These are phyloP conservation scores for Ormia ochracea DNA, from an alignment of 2,888 invertebrate species.

Conservation along the genomic window DNA sequence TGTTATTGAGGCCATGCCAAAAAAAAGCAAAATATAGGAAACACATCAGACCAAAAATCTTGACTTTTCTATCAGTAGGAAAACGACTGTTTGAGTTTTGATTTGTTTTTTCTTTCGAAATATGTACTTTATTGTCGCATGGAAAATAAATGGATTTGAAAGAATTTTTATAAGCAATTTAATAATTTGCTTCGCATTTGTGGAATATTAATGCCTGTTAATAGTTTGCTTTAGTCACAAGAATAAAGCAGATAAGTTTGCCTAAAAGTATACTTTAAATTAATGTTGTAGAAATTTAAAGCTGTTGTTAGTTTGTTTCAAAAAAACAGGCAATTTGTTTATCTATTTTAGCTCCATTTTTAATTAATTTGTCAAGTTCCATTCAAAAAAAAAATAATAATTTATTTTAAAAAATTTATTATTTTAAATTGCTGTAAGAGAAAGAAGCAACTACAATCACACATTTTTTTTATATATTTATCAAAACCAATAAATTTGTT, in stretches of 20 bases:
- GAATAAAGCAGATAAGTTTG: neutral
- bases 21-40: constrained; percentile 8
- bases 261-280: constrained; percentile 14
- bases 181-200: constrained; percentile 49
- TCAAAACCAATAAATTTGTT: too few relatives aligned
- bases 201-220: constrained; percentile 48
- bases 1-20: constrained; percentile 48
- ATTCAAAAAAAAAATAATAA: too few relatives aligned
- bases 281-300: neutral
- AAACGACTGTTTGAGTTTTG: constrained; percentile 21
- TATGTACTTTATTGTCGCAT: neutral
- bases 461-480: too few relatives aligned
- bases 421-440: too few relatives aligned
- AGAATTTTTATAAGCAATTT: constrained; percentile 55
- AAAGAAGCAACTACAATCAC: too few relatives aligned
- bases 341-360: too few relatives aligned
- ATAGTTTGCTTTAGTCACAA: neutral
- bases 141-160: constrained; percentile 40
- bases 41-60: constrained; percentile 33
- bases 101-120: neutral
- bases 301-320: neutral
- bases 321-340: neutral
- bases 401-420: too few relatives aligned
- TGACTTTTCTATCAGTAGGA: constrained; percentile 6
- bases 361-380: too few relatives aligned